Evolutionary conservation across 2,797 vertebrate species (phyloP).

Genomic region (Cryptoblepharus egeriae): DNA sequence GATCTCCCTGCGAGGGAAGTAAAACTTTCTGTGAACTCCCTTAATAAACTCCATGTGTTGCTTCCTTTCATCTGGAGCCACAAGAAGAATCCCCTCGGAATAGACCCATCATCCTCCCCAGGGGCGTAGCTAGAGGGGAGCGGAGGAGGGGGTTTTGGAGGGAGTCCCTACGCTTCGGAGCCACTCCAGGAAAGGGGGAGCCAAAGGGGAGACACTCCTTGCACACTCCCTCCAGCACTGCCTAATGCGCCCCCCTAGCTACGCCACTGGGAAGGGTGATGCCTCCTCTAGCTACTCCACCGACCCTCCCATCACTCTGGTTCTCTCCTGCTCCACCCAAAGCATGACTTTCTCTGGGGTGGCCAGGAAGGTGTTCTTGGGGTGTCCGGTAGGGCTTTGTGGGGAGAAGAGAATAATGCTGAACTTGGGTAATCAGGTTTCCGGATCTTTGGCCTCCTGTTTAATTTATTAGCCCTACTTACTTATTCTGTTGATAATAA

Average conservation of each 20-base stretch:
- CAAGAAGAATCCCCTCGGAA: slow-evolving; percentile 25
- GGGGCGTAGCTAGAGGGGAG: no score
- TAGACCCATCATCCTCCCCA: slow-evolving; percentile 33
- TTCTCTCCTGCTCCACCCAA: slow-evolving; percentile 29
- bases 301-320: slow-evolving; percentile 33
- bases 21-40: slow-evolving; percentile 59
- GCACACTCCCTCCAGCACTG: no score
- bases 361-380: slow-evolving; percentile 74
- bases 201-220: no score
- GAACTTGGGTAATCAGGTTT: slow-evolving; percentile 86
- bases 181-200: no score
- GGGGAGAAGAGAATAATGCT: slow-evolving; percentile 74
- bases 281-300: no score
- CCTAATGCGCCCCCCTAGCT: no score
- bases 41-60: slow-evolving; percentile 42
- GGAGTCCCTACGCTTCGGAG: no score
- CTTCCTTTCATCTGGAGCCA: slow-evolving; percentile 23
- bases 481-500: slow-evolving; percentile 91
- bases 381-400: background rate
- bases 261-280: no score
- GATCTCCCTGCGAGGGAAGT: background rate
- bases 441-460: slow-evolving; percentile 86
- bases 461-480: slow-evolving; percentile 90
- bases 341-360: slow-evolving; percentile 58
- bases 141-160: no score